Evolutionary conservation across 64 coral and sea anemone species (phyloP), one percentile per base, ranked within the genome.

Genomic region (Montipora efflorescens): DNA sequence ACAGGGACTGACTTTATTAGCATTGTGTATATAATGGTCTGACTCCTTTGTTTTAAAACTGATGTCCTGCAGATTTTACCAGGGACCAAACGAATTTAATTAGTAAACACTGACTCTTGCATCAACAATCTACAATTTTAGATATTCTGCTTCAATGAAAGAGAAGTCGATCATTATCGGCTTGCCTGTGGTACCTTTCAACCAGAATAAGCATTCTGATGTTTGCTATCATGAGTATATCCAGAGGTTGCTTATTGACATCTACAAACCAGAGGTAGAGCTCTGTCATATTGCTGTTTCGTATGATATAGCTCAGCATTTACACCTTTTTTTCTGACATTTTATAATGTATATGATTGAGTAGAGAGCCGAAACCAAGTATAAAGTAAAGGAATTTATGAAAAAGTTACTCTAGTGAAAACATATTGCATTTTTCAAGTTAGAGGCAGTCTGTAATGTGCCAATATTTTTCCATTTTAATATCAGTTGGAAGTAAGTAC

Each of bases 171-270:
- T 52, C 1, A 88, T 95, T 8, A 53, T 95, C 69, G 85, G 76
- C 13, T 16, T 95, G 1, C 94, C 94, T 51, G 77, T 95, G 48
- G 18, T 64, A 58, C 90, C 94, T 36, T 92, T 83, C n/a, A 89
- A 95, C 67, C 94, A 92, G 47, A 75, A 83, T 7, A 92, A 89
- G 57, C 90, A 92, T 84, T 88, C 94, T 36, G 90, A 95, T 83
- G 94, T 95, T 15, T 82, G 78, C 51, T 95, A 92, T 59, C 84
- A 92, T 25, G 66, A 92, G 21, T 48, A 83, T 44, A 15, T 95
- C 5, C 67, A 95, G 81, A 71, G 81, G 3, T 80, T 95, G 71
- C 48, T 95, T 13, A 7, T 75, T 88, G 68, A 89, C 82, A 79
- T 89, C 10, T 87, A 85, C 18, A 61, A 75, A 15, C 72, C 51